Evolutionary conservation across 1,140 invertebrate species (phyloP), one percentile per base, ranked within the genome.

Genomic region (Saccostrea echinata): DNA sequence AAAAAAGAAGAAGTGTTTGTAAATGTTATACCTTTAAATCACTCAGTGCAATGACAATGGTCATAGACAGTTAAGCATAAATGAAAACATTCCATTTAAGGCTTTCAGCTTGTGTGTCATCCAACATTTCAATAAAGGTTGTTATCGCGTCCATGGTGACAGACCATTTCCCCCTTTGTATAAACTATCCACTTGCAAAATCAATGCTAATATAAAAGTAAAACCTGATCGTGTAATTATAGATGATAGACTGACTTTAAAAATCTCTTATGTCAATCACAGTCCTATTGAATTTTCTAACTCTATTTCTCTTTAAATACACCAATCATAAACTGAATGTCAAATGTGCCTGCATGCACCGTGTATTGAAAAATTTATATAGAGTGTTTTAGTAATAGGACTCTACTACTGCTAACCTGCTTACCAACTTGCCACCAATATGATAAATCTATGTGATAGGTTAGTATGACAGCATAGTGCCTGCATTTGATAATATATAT

Each of bases 1-100:
- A 71, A 27, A 71, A 33, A 71, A 71, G 30, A 33, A 27, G 68
- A 43, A 43, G 35, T 43, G 35, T 43, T 43, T 71, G 68, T 71
- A 16, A 24, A 24, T 24, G 68, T n/a, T 71, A 30, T 33, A 30
- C 68, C 24, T 71, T 71, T 71, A 71, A 71, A 71, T 71, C 27
- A 30, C 68, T 71, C 27, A 27, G 12, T 71, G 24, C 13, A 30
- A 3, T 30, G 68, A 71, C 68, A 71, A 71, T 71, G 30, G 68
- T 71, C 68, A 71, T 71, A 71, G 68, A 71, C 68, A 71, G 68
- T 71, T 71, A 71, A 71, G 68, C 68, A 71, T 71, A 33, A 71
- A 71, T 71, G 68, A 71, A 71, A 71, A 71, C 30, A 71, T 71
- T 71, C 68, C 68, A 71, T 33, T 43, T 71, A 71, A 12, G 16